Conservation (phyloP, 1,140 invertebrate genomes). For the Lucilia sericata region DNA sequence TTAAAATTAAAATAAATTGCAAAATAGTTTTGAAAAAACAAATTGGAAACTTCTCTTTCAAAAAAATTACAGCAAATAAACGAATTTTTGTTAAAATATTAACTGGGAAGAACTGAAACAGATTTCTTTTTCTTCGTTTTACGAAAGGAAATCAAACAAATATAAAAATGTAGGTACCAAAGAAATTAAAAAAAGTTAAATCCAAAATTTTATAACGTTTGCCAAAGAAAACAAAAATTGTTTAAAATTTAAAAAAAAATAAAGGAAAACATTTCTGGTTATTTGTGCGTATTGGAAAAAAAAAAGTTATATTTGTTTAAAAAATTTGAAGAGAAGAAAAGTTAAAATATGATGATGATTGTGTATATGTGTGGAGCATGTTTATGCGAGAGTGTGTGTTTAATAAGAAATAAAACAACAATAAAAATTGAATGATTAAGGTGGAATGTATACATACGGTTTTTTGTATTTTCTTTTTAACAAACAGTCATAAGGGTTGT, state of each 20-base stretch:
- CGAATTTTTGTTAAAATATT: not conserved
- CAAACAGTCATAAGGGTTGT: constrained; percentile 34
- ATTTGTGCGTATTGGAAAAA: not conserved
- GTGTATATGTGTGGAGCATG: not conserved
- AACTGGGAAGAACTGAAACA: not conserved
- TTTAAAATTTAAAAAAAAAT: not conserved
- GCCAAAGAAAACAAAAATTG: not conserved
- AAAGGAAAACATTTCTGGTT: not conserved
- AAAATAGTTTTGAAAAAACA: not conserved
- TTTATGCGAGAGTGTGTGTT: constrained; percentile 13
- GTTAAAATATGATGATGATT: constrained; percentile 39
- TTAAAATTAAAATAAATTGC: not conserved
- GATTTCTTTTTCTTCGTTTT: constrained; percentile 29
- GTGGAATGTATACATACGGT: constrained; percentile 41
- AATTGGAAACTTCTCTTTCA: not conserved
- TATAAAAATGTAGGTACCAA: constrained; percentile 40
- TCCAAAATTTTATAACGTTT: not conserved
- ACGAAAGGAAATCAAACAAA: constrained; percentile 36
- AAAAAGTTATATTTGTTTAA: not conserved
- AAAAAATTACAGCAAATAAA: not conserved
- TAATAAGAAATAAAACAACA: constrained; percentile 42
- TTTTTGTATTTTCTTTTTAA: constrained; percentile 18
- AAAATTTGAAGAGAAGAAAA: constrained; percentile 29
- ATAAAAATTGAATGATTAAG: constrained; percentile 37
- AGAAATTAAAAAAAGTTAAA: not conserved